These are phyloP conservation scores for Ceratina australensis DNA, from an alignment of 1,140 invertebrate species.

Conservation along the genomic window DNA sequence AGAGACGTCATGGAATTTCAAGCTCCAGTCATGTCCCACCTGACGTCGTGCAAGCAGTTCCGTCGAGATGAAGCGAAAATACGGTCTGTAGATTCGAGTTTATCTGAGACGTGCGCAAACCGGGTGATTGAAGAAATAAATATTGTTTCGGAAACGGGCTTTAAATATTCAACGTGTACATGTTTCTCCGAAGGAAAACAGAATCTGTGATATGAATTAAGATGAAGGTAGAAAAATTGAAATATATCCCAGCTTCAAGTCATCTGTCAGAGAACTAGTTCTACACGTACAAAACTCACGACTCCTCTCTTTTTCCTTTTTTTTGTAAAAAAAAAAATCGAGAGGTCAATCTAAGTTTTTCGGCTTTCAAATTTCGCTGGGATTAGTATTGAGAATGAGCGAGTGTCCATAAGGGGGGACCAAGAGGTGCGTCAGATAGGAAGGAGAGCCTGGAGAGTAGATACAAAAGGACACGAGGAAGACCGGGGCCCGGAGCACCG, in stretches of 20 bases:
- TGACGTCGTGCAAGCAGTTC: not conserved
- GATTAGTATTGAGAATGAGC: conserved; percentile 47
- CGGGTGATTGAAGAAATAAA: no score
- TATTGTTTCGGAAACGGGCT: no score
- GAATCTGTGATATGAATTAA: no score
- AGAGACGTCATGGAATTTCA: not conserved
- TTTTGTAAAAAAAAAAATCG: not conserved
- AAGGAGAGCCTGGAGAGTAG: no score
- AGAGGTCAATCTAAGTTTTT: conserved; percentile 42
- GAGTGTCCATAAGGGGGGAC: conserved; percentile 24
- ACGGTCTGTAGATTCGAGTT: not conserved
- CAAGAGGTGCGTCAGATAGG: not conserved
- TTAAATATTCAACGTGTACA: no score
- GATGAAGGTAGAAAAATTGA: no score
- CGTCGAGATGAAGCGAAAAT: not conserved
- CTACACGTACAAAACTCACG: not conserved
- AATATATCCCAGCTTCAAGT: not conserved
- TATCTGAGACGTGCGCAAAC: no score
- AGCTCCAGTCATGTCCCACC: not conserved
- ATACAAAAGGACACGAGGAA: no score
- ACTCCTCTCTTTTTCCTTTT: not conserved
- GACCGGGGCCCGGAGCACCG: not conserved
- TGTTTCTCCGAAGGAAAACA: no score
- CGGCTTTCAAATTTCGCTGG: conserved; percentile 37
- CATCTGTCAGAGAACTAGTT: not conserved